Conservation (phyloP, 2,888 invertebrate genomes). For the Galerucella nymphaeae region DNA sequence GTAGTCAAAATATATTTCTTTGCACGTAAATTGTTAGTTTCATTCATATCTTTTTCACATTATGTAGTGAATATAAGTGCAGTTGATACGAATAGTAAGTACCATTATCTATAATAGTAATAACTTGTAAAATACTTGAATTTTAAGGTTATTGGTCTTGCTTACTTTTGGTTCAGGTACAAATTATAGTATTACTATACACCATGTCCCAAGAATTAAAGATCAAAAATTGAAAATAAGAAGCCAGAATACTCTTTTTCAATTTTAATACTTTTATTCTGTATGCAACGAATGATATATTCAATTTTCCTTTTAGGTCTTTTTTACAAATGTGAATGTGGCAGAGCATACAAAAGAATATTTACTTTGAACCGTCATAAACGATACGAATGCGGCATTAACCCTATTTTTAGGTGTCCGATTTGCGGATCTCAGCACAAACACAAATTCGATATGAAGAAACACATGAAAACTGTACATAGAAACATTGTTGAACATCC, state of each 20-base stretch:
- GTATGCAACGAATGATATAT: neutral
- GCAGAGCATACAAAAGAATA: constrained; percentile 36
- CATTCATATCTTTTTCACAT: neutral
- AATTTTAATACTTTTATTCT: neutral
- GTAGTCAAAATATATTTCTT: constrained; percentile 19
- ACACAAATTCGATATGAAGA: constrained; percentile 52
- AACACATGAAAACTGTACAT: constrained; percentile 49
- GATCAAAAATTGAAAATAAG: too few species aligned
- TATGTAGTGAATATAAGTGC: too few species aligned
- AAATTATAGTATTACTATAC: too few species aligned
- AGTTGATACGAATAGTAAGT: too few species aligned
- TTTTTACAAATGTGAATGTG: constrained; percentile 35
- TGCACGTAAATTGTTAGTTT: constrained; percentile 25
- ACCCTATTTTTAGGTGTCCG: constrained; percentile 55
- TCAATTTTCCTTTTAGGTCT: constrained; percentile 23
- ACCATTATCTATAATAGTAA: too few species aligned
- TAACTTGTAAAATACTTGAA: too few species aligned
- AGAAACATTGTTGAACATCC: constrained; percentile 15
- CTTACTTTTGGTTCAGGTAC: too few species aligned
- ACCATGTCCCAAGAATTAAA: too few species aligned
- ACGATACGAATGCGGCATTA: constrained; percentile 56
- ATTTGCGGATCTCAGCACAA: constrained; percentile 51
- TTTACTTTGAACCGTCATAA: constrained; percentile 40
- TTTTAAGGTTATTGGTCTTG: too few species aligned
- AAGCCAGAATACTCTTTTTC: too few species aligned